Evolutionary conservation across 2,888 invertebrate genomes (phyloP).

Genomic region (Hyles lineata): DNA sequence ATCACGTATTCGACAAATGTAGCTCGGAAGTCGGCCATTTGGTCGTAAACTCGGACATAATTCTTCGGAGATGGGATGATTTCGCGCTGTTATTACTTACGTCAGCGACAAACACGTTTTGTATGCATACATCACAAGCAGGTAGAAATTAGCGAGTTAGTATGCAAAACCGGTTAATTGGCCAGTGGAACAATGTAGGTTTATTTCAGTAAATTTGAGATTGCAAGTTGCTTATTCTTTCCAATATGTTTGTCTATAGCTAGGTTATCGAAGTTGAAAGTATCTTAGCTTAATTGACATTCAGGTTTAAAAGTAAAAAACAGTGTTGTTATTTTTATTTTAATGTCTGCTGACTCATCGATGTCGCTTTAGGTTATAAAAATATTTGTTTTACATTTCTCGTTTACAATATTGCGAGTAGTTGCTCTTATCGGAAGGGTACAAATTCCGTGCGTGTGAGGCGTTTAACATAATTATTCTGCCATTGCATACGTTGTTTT

Average conservation of each 20-base stretch:
- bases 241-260: background rate
- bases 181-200: conserved; percentile 3
- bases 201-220: background rate
- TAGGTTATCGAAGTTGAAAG: background rate
- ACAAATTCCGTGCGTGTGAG: conserved; percentile 8
- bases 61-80: conserved; percentile 40
- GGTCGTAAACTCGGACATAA: conserved; percentile 46
- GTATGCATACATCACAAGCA: conserved; percentile 7
- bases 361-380: background rate
- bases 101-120: conserved; percentile 13
- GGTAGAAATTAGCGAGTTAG: conserved; percentile 25
- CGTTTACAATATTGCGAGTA: background rate
- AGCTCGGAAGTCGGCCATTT: conserved; percentile 54
- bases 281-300: background rate
- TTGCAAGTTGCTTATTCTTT: background rate
- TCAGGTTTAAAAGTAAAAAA: background rate
- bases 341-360: too few species aligned
- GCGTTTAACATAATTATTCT: conserved; percentile 19
- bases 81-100: conserved; percentile 26
- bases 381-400: conserved; percentile 7
- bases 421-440: conserved; percentile 10
- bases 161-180: conserved; percentile 22
- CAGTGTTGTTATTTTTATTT: background rate
- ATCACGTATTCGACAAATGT: conserved; percentile 40
- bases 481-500: background rate